Conservation (phyloP, 2,113 vertebrate genomes). For the Leptodactylus fuscus region DNA sequence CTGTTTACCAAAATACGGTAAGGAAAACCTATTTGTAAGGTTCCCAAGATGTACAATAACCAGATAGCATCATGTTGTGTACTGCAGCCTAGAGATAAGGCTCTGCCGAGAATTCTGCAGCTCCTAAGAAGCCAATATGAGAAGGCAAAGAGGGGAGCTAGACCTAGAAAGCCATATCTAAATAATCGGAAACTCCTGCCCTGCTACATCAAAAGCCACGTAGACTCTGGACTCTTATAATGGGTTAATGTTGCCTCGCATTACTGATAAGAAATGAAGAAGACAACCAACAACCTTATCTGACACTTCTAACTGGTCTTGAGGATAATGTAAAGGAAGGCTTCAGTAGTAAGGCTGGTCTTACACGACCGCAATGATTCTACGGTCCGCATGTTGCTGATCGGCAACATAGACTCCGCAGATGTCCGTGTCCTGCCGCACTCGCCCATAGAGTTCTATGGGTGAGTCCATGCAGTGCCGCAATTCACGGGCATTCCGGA, state of each 20-base stretch:
- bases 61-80: neutral
- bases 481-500: too few species aligned
- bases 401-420: too few species aligned
- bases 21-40: neutral
- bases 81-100: conserved; percentile 12
- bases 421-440: too few species aligned
- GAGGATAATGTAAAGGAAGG: neutral
- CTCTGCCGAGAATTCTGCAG: neutral
- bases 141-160: neutral
- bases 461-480: too few species aligned
- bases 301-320: neutral
- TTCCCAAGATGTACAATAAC: neutral
- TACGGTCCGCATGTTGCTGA: too few species aligned
- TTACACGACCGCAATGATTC: too few species aligned
- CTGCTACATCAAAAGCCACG: too few species aligned
- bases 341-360: neutral
- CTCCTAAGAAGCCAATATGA: neutral
- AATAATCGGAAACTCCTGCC: too few species aligned
- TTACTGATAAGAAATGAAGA: neutral
- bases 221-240: neutral
- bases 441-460: too few species aligned
- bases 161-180: neutral
- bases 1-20: neutral
- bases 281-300: neutral
- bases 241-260: neutral